Evolutionary conservation across 2,797 vertebrate genomes (phyloP), one percentile per base, ranked within the genome.

Genomic region (Pipistrellus nathusii): DNA sequence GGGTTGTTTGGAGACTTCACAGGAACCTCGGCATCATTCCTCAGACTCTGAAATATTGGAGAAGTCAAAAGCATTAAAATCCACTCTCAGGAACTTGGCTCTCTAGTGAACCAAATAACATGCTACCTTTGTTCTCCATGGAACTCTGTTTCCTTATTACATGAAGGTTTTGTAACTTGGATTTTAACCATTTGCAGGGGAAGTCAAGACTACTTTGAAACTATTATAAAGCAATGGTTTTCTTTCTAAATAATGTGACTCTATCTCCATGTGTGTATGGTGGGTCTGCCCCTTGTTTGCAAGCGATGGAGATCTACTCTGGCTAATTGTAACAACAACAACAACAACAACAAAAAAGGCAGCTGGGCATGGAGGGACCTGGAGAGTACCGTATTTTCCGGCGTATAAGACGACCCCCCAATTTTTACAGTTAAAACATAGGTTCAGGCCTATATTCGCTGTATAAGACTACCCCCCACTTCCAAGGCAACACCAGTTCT

Each of bases 1-100:
- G 98, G 84, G 86, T 93, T 32, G 83, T 96, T 96, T 95, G 80
- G 96, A 95, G 96, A 97, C 30, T 96, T 96, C 44, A 32, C 89
- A 78, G 68, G 76, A 69, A 77, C 72, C 48, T 72, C 1, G 23
- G 68, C 57, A 27, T 59, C n/a, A 20, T 91, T 75, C 95, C 80
- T 86, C 64, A 62, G 59, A 76, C 75, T 71, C 93, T 72, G 41
- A 59, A 88, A 25, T 57, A 44, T 30, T 71, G 88, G 82, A 77
- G 69, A 81, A 77, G 71, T 80, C 66, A 69, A 77, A 93, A 68
- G 44, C 75, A 51, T 88, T 92, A 32, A 72, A 76, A 86, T 73
- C 59, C 1, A 51, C 75, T 90, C 69, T 82, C 27, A 69, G 78
- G 84, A 94, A 75, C 23, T 57, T 73, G 38, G 73, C n/a, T 87